A percentile compares a stretch with the other conserved stretches of the same genome.
phyloP scores from a whole-genome alignment of 2,888 invertebrate genomes.

The Nomada lathburiana region DNA sequence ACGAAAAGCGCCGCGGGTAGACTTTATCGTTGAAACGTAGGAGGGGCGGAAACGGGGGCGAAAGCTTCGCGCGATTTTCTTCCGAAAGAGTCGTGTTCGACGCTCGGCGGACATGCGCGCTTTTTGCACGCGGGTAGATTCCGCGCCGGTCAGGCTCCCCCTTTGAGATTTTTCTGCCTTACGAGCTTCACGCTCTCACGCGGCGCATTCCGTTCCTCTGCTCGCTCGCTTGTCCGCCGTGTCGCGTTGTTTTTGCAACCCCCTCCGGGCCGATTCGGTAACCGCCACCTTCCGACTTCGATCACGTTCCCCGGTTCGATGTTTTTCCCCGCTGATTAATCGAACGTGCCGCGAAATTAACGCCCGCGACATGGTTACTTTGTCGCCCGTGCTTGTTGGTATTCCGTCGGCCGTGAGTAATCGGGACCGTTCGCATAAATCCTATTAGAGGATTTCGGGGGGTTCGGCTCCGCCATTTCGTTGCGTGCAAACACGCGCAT shows the following conservation, averaged over 20 bases:
- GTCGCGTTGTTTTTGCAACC: slow-evolving; percentile 19
- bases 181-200: slow-evolving; percentile 47
- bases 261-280: slow-evolving; percentile 24
- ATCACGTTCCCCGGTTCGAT: not conserved
- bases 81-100: slow-evolving; percentile 63
- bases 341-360: slow-evolving; percentile 72
- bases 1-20: slow-evolving; percentile 64
- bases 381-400: not conserved
- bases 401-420: slow-evolving; percentile 76
- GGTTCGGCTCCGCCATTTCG: slow-evolving; percentile 69
- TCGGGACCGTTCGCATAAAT: slow-evolving; percentile 83
- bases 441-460: slow-evolving; percentile 83
- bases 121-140: slow-evolving; percentile 56
- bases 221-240: slow-evolving; percentile 41
- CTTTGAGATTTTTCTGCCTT: slow-evolving; percentile 38
- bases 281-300: slow-evolving; percentile 22
- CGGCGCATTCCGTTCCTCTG: slow-evolving; percentile 45
- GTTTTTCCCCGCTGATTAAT: slow-evolving; percentile 43
- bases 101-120: slow-evolving; percentile 44
- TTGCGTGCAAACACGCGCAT: slow-evolving; percentile 65
- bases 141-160: slow-evolving; percentile 27
- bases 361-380: slow-evolving; percentile 40
- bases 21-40: slow-evolving; percentile 77
- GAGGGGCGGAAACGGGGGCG: not conserved
- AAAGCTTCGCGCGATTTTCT: slow-evolving; percentile 42